Base-by-base conservation (phyloP, 2,888 invertebrate species). In the Aleiodes alternator region DNA sequence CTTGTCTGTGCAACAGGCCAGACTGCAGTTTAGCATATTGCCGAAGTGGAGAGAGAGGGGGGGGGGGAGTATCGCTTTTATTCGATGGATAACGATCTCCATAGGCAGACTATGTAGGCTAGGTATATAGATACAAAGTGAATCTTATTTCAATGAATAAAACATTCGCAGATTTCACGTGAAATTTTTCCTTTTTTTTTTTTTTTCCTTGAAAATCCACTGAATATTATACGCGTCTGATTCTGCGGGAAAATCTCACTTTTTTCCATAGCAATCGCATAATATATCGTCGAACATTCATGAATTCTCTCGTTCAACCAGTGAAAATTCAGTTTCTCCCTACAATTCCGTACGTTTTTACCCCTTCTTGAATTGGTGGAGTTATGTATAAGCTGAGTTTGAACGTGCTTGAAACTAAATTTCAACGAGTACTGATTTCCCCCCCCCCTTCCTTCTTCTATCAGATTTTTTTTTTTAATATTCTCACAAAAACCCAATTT, bases 51-150 rank as follows among this genome's bases (percentile, higher is more conserved):
- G 31, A 68, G 23, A 23, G 23, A 23, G 23, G 23, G 23, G 23
- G 23, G 50, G 16, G 29, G 51, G 16, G 38, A 5, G 61, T 61
- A 64, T 64, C 64, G 12, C 48, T n/a, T 64, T 64, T 43, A 64
- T 64, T 64, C 51, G 59, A 56, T 11, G 80, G 84, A 84, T 84
- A 83, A 84, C 81, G 79, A 84, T 83, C 80, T 75, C 76, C 72
- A 72, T 61, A 11, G 53, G 31, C 68, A 68, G 68, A 12, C 51
- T 50, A 50, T 48, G 12, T 43, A 16, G 16, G 11, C n/a, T 66
- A 23, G n/a, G 23, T 59, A 29, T 59, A 29, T 59, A 29, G n/a
- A 50, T 66, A 50, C 38, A 48, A 7, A 43, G 12, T n/a, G 38
- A 55, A 53, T 43, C n/a, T 73, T 50, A 31, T 50, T 50, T 69